Conservation (phyloP, 2,113 vertebrate genomes). For the Silurus glanis region DNA sequence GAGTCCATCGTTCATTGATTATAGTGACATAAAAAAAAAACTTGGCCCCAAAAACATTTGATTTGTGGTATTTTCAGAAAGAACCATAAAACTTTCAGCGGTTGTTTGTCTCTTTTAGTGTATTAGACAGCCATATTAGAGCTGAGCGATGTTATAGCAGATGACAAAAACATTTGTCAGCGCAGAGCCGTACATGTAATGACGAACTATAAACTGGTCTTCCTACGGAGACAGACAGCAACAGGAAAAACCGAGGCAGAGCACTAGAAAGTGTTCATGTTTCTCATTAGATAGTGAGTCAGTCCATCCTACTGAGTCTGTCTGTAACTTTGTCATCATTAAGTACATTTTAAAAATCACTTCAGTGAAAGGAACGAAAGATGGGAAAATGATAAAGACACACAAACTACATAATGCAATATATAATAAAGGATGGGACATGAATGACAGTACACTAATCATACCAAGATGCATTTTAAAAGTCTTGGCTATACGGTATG, state of each 20-base stretch:
- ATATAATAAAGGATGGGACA: neutral
- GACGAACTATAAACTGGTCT: conserved; percentile 5
- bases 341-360: conserved; percentile 15
- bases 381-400: conserved; percentile 7
- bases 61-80: conserved; percentile 8
- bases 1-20: neutral
- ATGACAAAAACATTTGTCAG: conserved; percentile 5
- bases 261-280: neutral
- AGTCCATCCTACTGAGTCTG: conserved; percentile 7
- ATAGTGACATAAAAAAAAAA: neutral
- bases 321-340: conserved; percentile 8
- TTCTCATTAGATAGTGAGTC: conserved; percentile 27
- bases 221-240: conserved; percentile 1
- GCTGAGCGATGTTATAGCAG: neutral
- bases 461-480: neutral
- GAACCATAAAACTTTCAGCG: neutral
- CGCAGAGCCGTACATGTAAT: neutral
- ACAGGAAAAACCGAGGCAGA: neutral
- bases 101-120: conserved; percentile 16
- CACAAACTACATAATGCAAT: neutral
- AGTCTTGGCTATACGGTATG: neutral
- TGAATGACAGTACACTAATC: conserved; percentile 12
- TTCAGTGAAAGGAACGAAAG: neutral
- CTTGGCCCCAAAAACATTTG: neutral
- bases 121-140: neutral